Base-by-base conservation (phyloP, 2,888 invertebrate genomes). In the Taphrorychus bicolor region DNA sequence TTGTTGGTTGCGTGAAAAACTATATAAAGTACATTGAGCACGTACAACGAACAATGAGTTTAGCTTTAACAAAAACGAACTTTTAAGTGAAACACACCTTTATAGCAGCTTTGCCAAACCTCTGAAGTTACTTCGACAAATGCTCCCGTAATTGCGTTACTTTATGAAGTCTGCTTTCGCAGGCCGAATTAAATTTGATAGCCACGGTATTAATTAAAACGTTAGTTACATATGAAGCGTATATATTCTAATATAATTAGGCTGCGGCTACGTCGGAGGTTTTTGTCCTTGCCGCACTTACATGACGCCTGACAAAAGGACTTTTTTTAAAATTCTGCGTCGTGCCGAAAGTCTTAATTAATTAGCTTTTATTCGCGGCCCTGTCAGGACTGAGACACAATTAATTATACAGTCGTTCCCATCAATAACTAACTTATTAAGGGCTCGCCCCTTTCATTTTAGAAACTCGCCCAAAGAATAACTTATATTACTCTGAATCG, bases 371-470 rank as follows among this genome's bases (percentile, higher is more conserved):
- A 75, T 67, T 68, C 65, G 61, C 58, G 49, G 65, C 61, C 65
- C 56, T 69, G 69, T 66, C 69, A 69, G 59, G 52, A 42, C 69
- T 69, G 66, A 62, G 66, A 68, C 59, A 66, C 69, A 69, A 69
- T 69, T 69, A 69, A 69, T 69, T 69, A 69, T 69, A 58, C 65
- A 58, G 69, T 66, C 69, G 65, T 69, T 66, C 53, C 65, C 66
- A 69, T 69, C 69, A 69, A 69, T 69, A 69, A 69, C 69, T 69
- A 65, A 65, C 61, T 69, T 66, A 69, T 69, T 65, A 69, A 56
- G 56, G 63, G 60, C 60, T 69, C 45, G 64, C 69, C 69, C 61
- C 60, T 66, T 62, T 69, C 61, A 52, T 68, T 68, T 60, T 64
- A 49, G 52, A 64, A 32, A 64, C 64, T 69, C 59, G 52, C 48